Conservation (phyloP, 2,113 vertebrate species). For the Stigmatopora nigra region DNA sequence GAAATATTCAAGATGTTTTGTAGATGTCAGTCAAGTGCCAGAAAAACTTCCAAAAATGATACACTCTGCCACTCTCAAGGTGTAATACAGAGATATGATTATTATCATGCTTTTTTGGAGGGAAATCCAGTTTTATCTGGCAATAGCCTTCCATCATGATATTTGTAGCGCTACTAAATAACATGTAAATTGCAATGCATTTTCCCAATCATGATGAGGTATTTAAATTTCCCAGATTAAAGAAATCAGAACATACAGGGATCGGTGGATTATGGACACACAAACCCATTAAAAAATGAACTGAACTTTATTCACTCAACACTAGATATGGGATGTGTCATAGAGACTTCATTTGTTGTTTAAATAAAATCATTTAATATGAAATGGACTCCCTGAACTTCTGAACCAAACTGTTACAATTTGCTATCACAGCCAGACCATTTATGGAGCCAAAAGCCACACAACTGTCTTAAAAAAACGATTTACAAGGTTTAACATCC, state of each 20-base stretch:
- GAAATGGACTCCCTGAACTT: not conserved
- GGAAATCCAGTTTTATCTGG: not conserved
- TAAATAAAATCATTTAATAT: not conserved
- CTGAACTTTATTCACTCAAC: not conserved
- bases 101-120: not conserved
- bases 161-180: not conserved
- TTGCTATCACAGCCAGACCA: conserved; percentile 14
- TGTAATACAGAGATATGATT: not conserved
- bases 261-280: not conserved
- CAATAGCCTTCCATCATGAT: not conserved
- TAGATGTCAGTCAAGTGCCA: not conserved
- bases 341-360: conserved; percentile 1
- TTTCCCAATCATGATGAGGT: not conserved
- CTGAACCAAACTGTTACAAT: conserved; percentile 20
- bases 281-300: not conserved
- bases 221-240: not conserved
- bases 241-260: not conserved
- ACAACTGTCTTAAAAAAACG: conserved; percentile 33
- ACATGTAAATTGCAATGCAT: not conserved
- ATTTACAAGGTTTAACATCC: conserved; percentile 30
- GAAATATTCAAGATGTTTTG: not conserved
- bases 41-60: not conserved
- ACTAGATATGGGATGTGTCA: not conserved
- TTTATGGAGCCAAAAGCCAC: conserved; percentile 37
- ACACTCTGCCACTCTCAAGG: not conserved